Base-by-base conservation (phyloP, 1,140 invertebrate genomes). In the Rhysida immarginata region DNA sequence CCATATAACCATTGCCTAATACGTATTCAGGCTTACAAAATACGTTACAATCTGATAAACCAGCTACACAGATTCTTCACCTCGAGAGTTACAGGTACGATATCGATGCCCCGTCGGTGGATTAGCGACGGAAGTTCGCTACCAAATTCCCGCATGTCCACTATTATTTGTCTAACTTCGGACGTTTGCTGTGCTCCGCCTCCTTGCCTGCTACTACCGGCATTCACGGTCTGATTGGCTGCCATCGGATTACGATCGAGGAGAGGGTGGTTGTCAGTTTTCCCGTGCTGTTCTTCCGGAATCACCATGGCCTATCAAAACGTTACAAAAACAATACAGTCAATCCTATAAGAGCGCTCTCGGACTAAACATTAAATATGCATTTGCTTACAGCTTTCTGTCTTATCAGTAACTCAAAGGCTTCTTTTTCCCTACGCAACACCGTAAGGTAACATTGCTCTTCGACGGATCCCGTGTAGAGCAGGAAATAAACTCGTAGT, bases 61-160 rank as follows among this genome's bases (percentile, higher is more conserved):
- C n/a, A n/a, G n/a, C n/a, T n/a, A n/a, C n/a, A n/a, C n/a, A n/a
- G n/a, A n/a, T n/a, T n/a, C n/a, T 35, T 35, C 16, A 87, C 85
- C 59, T 85, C 78, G 45, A 97, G 80, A 1, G 88, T 93, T 0
- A 93, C 75, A 1, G 96, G 95, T 66, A 93, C 82, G 57, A 99
- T 85, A 63, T 95, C 86, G 57, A 99, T 85, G 1, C 91, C 91
- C 59, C 89, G 78, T 65, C 86, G 84, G 67, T 99, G 93, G 49
- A 99, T 80, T 29, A 98, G 73, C 3, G 90, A 84, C 0, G 96
- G 96, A 18, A 99, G 73, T 69, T 98, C 94, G 59, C 91, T 95
- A 48, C 94, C 78, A 68, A 99, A 99, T 72, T 99, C 96, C 65
- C 96, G 77, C 83, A 97, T 94, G 70, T 99, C 96, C 21, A 99